Evolutionary conservation across 2,113 vertebrate genomes (phyloP), one percentile per base, ranked within the genome.

Genomic region (Pterocles gutturalis): DNA sequence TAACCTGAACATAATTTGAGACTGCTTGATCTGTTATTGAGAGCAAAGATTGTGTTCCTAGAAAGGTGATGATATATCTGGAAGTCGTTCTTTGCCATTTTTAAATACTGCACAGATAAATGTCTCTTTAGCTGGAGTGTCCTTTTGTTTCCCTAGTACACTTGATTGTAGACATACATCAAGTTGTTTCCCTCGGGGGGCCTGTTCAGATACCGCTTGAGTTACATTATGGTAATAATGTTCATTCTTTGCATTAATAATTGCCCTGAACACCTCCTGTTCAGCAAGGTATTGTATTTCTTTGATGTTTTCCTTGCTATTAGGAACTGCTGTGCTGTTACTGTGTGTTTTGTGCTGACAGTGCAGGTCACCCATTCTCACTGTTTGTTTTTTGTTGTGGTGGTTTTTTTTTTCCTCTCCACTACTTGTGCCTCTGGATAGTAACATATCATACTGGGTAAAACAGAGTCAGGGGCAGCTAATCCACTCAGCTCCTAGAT

Each of bases 191-290:
- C 90, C 95, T 73, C 70, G 78, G 60, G 80, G 11, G 31, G 21
- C 21, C 62, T 72, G 49, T 49, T 92, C 65, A 51, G 33, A 53
- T 72, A 51, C 38, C 67, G 45, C 76, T 72, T 31, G 43, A 87
- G 75, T 83, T 87, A 58, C n/a, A 17, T 90, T 92, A 86, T 80
- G 66, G 67, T 94, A 66, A 92, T 86, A 67, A 82, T 43, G 13
- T 88, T 95, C 66, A 79, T 85, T 94, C 48, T 83, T 93, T 82
- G 51, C 84, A 93, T 95, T 84, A 87, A 84, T 84, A 78, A 95
- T 85, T 73, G 29, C 53, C n/a, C 46, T 11, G 51, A 61, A 65
- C 61, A 46, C 54, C n/a, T 85, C 61, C 60, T 41, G 54, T 71
- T 84, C 58, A 83, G 86, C 49, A 31, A 54, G 72, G 53, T 38